Conservation (phyloP, 2,888 invertebrate genomes). For the Ichneumoninae sp. region DNA sequence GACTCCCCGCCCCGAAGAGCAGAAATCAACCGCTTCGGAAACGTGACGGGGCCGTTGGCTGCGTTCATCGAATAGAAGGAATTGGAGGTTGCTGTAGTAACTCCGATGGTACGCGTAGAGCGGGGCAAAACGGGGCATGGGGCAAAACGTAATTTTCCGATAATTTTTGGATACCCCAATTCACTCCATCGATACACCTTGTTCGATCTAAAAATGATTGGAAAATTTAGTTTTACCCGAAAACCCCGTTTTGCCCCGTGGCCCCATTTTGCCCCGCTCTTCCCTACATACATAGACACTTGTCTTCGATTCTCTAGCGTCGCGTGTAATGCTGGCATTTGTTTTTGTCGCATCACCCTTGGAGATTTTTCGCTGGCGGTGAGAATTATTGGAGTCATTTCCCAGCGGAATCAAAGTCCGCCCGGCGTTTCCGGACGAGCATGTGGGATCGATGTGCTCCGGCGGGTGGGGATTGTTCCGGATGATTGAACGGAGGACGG, state of each 20-base stretch:
- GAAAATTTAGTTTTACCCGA: too few relatives aligned
- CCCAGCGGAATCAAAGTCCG: slow-evolving; percentile 31
- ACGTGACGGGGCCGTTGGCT: slow-evolving; percentile 9
- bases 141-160: too few relatives aligned
- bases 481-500: slow-evolving; percentile 16
- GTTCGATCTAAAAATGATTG: too few relatives aligned
- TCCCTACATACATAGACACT: neutral
- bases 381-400: slow-evolving; percentile 55
- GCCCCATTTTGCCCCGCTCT: too few relatives aligned
- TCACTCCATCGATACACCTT: too few relatives aligned
- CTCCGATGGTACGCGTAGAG: neutral
- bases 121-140: too few relatives aligned
- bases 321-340: slow-evolving; percentile 26
- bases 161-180: too few relatives aligned
- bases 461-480: slow-evolving; percentile 16
- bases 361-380: neutral
- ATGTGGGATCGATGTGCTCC: slow-evolving; percentile 26
- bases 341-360: slow-evolving; percentile 4
- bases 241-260: too few relatives aligned
- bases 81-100: slow-evolving; percentile 11
- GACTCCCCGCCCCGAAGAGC: neutral
- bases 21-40: slow-evolving; percentile 23
- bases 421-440: slow-evolving; percentile 18
- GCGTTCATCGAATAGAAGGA: neutral
- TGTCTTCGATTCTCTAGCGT: neutral